Base-by-base conservation (phyloP, 1,140 invertebrate species). In the Trachymyrmex septentrionalis region DNA sequence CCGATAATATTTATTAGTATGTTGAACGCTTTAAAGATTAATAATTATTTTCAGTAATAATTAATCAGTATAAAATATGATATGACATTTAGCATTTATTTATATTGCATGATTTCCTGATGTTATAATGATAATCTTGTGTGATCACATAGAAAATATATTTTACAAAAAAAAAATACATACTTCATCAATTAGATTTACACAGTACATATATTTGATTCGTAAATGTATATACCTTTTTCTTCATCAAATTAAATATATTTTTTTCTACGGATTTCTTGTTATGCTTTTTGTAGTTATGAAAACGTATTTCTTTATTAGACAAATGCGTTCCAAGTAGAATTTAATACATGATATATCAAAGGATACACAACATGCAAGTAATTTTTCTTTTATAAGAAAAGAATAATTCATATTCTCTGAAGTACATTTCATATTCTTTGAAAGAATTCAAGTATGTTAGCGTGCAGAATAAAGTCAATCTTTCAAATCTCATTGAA, bases 31-130 rank as follows among this genome's bases (percentile, higher is more conserved):
- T 72, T 76, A 21, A 57, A 14, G 2, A 0, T 24, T 9, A 61
- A 61, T 61, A 27, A 76, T 61, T 61, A 61, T 14, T 61, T 76
- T 59, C n/a, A 57, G 9, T 59, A 61, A 76, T 27, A 61, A 27
- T 44, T 59, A 72, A 53, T 72, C 12, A 55, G n/a, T 73, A 57
- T 57, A 10, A 21, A 57, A 21, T 57, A 57, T 57, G n/a, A 21
- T 57, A 48, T 50, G 16, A 53, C 44, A 27, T 53, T 71, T 50
- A 27, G 3, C 21, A 27, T 53, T 1, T 30, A 19, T 72, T 53
- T 57, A 72, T 24, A 48, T 24, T 24, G n/a, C 5, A 14, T 14
- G 2, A 71, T 16, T 71, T 2, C 21, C 19, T 24, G 5, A 3
- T 24, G n/a, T 21, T 4, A 44, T 7, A 44, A 69, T n/a, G 2